Evolutionary conservation across 1,140 invertebrate genomes (phyloP), one percentile per base, ranked within the genome.

Genomic region (Acromyrmex heyeri): DNA sequence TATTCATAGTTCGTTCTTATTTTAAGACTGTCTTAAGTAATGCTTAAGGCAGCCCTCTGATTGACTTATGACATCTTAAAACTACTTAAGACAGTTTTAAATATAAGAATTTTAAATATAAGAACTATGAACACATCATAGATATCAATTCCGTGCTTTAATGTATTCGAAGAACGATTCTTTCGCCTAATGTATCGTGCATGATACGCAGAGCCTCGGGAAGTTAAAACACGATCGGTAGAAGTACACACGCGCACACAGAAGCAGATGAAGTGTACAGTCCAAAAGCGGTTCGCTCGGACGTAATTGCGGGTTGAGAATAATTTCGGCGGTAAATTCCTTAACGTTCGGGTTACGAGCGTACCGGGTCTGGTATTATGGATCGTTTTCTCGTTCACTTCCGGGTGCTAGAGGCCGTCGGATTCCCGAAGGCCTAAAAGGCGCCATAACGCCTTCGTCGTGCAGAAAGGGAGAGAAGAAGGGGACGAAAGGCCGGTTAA

Each of bases 401-500:
- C 55, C 88, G 85, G 77, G 53, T 85, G 59, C 21, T 75, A 82
- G 77, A 90, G 73, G 76, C 83, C 38, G 65, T 21, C 44, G 65
- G 67, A 69, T 86, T 73, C 79, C 72, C 38, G 73, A 78, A 69
- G 62, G 88, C 65, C 76, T 90, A 83, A 90, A 90, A 89, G 88
- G 72, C 62, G 75, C 50, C 53, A 81, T 81, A 81, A 81, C 65
- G 78, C 78, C 78, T 81, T 81, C 77, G 75, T 77, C 78, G 78
- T 81, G 50, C 65, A 57, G 50, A 5, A 65, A 65, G 21, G 65
- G 30, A 18, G 77, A 81, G 77, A 73, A 83, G 76, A 83, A 77
- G 76, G 83, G 50, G 73, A 88, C 67, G 72, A 57, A 85, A 87
- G 59, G 70, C 81, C 81, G 65, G 89, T 91, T 91, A 91, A 91